phyloP scores from a whole-genome alignment of 1,140 invertebrate genomes.

The Zaprionus inermis region DNA sequence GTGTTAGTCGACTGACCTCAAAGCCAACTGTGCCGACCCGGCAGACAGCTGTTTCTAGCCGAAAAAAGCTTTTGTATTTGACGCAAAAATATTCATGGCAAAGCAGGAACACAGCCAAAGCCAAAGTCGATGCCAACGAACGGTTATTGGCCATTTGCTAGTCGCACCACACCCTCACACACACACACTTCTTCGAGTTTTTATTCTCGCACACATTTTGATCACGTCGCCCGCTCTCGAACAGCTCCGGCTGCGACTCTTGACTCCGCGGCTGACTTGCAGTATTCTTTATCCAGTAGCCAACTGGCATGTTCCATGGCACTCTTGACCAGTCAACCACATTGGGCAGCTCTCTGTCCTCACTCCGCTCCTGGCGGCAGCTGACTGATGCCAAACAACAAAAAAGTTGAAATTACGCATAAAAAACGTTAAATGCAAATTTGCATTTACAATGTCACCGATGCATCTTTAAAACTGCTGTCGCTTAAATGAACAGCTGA shows the following conservation, averaged over 20 bases:
- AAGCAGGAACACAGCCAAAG: constrained; percentile 21
- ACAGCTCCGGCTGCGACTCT: constrained; percentile 18
- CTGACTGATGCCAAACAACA: constrained; percentile 21
- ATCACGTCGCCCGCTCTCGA: constrained; percentile 56
- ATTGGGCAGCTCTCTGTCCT: neutral
- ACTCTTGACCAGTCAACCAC: constrained; percentile 35
- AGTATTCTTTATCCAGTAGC: neutral
- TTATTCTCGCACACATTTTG: constrained; percentile 71
- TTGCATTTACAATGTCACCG: constrained; percentile 70
- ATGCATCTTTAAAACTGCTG: constrained; percentile 60
- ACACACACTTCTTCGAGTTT: constrained; percentile 28
- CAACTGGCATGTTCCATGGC: constrained; percentile 46
- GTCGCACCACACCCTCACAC: constrained; percentile 37
- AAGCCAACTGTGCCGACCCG: constrained; percentile 29
- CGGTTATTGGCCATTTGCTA: constrained; percentile 70
- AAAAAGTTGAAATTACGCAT: constrained; percentile 61
- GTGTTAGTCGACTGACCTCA: constrained; percentile 33
- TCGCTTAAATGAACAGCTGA: constrained; percentile 49
- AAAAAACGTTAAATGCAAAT: constrained; percentile 76
- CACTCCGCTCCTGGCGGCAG: neutral
- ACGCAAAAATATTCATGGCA: constrained; percentile 77
- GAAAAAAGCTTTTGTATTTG: constrained; percentile 63
- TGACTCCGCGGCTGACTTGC: neutral
- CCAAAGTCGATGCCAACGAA: constrained; percentile 17
- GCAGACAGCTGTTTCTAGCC: constrained; percentile 28